These are phyloP conservation scores for Hemichromis elongatus DNA, from an alignment of 2,113 vertebrate genomes.

Conservation along the genomic window DNA sequence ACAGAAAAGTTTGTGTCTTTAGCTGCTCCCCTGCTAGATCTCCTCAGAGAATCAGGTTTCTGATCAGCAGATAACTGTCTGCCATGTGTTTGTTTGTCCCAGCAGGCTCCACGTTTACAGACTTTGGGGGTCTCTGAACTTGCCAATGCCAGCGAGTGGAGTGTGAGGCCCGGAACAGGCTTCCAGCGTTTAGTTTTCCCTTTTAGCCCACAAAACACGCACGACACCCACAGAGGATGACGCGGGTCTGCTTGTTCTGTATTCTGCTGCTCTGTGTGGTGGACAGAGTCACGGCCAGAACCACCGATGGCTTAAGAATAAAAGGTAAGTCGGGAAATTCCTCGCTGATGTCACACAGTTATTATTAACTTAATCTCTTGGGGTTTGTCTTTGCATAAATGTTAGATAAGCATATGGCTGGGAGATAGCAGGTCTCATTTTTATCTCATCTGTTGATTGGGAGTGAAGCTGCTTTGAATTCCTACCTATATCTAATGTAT, in stretches of 20 bases:
- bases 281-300: slow-evolving; percentile 14
- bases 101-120: slow-evolving; percentile 38
- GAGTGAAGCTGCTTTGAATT: not conserved
- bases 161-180: slow-evolving; percentile 57
- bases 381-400: not conserved
- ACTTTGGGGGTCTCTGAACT: slow-evolving; percentile 10
- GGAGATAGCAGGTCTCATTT: not conserved
- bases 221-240: slow-evolving; percentile 50
- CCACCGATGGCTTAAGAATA: slow-evolving; percentile 14
- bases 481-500: not conserved
- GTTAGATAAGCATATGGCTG: not conserved
- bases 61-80: slow-evolving; percentile 44
- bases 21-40: not conserved
- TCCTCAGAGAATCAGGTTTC: not conserved
- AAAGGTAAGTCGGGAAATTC: slow-evolving; percentile 54
- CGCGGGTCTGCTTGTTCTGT: slow-evolving; percentile 44
- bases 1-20: slow-evolving; percentile 3
- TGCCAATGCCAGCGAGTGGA: slow-evolving; percentile 58
- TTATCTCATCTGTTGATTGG: not conserved
- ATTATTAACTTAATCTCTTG: not conserved
- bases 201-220: not conserved
- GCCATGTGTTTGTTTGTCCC: slow-evolving; percentile 3
- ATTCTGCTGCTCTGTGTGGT: slow-evolving; percentile 53
- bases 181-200: not conserved
- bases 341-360: not conserved